These are phyloP conservation scores for Aphyosemion australe DNA, from an alignment of 2,113 vertebrate species.

Conservation along the genomic window DNA sequence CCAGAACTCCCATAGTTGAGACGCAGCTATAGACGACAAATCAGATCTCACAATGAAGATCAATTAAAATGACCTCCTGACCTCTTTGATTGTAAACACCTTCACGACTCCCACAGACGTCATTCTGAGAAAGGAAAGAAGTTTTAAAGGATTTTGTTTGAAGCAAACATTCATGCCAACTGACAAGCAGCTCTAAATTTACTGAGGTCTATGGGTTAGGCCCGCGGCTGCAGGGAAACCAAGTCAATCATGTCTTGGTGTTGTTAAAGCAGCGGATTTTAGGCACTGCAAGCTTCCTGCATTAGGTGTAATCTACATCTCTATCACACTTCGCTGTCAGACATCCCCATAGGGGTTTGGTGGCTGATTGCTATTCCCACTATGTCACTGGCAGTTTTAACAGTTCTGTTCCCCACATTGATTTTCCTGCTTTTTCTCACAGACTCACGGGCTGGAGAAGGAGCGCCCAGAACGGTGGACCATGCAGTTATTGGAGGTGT, in stretches of 20 bases:
- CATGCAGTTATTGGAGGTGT: conserved; percentile 97
- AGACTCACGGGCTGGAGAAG: conserved; percentile 96
- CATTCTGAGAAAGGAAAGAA: not conserved
- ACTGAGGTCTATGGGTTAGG: not conserved
- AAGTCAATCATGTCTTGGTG: not conserved
- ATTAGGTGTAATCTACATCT: conserved; percentile 17
- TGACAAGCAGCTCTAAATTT: conserved; percentile 2
- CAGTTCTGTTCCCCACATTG: not conserved
- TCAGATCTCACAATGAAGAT: not conserved
- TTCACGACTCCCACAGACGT: not conserved
- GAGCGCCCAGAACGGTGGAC: conserved; percentile 91
- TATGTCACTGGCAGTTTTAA: not conserved
- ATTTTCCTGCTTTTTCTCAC: conserved; percentile 49
- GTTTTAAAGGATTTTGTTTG: not conserved
- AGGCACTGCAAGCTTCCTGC: not conserved
- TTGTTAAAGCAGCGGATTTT: conserved; percentile 9
- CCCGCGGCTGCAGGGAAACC: not conserved
- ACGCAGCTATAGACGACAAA: not conserved
- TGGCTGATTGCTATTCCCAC: not conserved
- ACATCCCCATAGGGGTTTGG: conserved; percentile 8
- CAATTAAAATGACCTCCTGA: no score
- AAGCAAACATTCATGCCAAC: not conserved
- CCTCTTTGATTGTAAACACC: not conserved
- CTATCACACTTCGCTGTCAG: conserved; percentile 16
- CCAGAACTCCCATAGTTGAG: no score